phyloP scores from a whole-genome alignment of 2,113 vertebrate genomes.

The Holacanthus passer region DNA sequence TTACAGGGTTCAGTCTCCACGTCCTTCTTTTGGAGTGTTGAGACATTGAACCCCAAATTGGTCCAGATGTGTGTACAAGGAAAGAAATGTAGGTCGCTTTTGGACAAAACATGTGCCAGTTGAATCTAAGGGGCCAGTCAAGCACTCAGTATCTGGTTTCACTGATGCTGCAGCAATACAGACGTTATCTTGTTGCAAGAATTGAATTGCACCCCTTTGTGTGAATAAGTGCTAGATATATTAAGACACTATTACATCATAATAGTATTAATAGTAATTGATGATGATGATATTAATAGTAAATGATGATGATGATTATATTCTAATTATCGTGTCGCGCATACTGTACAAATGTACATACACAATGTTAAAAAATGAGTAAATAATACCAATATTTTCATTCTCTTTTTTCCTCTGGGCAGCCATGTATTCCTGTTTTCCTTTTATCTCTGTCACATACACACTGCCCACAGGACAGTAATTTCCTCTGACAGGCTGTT shows the following conservation, averaged over 20 bases:
- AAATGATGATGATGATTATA: too few relatives aligned
- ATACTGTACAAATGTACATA: too few relatives aligned
- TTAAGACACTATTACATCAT: too few relatives aligned
- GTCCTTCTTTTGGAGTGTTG: not conserved
- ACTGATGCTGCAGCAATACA: not conserved
- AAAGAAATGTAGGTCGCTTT: not conserved
- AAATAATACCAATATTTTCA: too few relatives aligned
- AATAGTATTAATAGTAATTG: too few relatives aligned
- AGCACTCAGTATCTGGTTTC: too few relatives aligned
- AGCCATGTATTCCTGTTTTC: slow-evolving; percentile 5
- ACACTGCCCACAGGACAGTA: slow-evolving; percentile 54
- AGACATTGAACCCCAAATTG: not conserved
- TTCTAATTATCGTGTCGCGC: too few relatives aligned
- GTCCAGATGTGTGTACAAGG: not conserved
- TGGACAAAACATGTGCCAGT: not conserved
- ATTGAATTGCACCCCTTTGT: not conserved
- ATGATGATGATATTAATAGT: too few relatives aligned
- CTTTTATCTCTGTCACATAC: slow-evolving; percentile 13
- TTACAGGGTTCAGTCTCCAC: not conserved
- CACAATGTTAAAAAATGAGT: too few relatives aligned
- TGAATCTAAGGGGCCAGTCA: not conserved
- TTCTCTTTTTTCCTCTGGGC: not conserved
- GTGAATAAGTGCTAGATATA: too few relatives aligned
- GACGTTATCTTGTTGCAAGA: not conserved
- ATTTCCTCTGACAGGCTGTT: slow-evolving; percentile 69